phyloP scores from a whole-genome alignment of 2,888 invertebrate species.

The Augiades crinisus region DNA sequence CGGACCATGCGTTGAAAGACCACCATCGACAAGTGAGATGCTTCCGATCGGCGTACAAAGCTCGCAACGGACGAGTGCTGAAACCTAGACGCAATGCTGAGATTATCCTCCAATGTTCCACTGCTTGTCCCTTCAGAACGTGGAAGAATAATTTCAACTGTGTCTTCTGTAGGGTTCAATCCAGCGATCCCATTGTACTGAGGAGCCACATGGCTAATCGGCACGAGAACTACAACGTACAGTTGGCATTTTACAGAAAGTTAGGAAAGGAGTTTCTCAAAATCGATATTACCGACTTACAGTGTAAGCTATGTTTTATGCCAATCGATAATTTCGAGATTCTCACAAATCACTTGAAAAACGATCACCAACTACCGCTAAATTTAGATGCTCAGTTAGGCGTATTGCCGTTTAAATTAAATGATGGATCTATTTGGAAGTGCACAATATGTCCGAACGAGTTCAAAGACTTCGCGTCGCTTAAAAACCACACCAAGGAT shows the following conservation, averaged over 20 bases:
- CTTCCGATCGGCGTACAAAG: conserved; percentile 62
- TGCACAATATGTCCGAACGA: conserved; percentile 69
- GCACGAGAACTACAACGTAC: conserved; percentile 65
- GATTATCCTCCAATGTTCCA: conserved; percentile 68
- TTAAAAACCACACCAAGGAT: conserved; percentile 68
- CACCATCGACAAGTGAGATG: conserved; percentile 70
- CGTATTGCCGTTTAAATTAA: conserved; percentile 63
- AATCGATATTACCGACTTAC: conserved; percentile 69
- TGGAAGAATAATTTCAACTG: conserved; percentile 74
- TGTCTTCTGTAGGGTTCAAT: conserved; percentile 68
- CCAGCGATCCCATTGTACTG: conserved; percentile 60
- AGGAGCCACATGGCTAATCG: conserved; percentile 57
- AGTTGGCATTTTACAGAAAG: conserved; percentile 70
- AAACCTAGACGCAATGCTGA: conserved; percentile 66
- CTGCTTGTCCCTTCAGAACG: conserved; percentile 68
- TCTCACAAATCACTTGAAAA: conserved; percentile 62
- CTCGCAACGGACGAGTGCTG: conserved; percentile 61
- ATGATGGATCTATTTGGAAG: conserved; percentile 67
- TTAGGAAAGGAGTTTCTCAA: conserved; percentile 70
- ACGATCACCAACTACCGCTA: conserved; percentile 65
- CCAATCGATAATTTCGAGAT: conserved; percentile 56
- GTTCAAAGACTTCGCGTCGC: conserved; percentile 66
- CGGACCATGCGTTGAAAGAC: conserved; percentile 63
- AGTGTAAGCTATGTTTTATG: conserved; percentile 68
- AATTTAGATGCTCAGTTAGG: conserved; percentile 65